Evolutionary conservation across 2,797 vertebrate genomes (phyloP), one percentile per base, ranked within the genome.

Genomic region (Chelidonichthys spinosus): DNA sequence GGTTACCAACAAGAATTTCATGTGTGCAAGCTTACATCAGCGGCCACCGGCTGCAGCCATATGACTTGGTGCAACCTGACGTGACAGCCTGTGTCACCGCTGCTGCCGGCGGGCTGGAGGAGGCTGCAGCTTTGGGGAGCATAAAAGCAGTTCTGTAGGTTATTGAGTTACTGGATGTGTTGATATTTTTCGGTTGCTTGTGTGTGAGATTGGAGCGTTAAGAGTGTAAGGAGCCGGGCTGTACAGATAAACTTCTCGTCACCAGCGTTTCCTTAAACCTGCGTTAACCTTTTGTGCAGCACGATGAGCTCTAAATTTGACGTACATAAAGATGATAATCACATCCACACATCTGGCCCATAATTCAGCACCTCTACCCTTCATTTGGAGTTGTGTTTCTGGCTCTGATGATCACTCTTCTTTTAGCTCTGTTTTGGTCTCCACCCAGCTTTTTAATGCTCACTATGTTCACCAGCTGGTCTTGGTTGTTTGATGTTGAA

Each of bases 1-100:
- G 9, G 79, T 92, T 91, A 92, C 89, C 69, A 59, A 37, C 25
- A 87, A 78, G 83, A 89, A 90, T 90, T 78, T 67, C 49, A 85
- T 85, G 85, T 86, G 86, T 81, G 78, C 68, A 54, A 72, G 78
- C 87, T 85, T 84, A 85, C 87, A 90, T 91, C 79, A 86, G 85
- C 76, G 71, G 81, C 80, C 72, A 64, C 70, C 35, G 76, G 69
- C 81, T 79, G 77, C 50, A 18, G 76, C 62, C 69, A 52, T 76
- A 76, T 49, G 74, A 82, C 74, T 46, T 36, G 49, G 69, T 72
- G 79, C 61, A 74, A 68, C 47, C 65, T 83, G 76, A 84, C 74
- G 56, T 74, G 78, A 80, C 81, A 63, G 74, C 2, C 9, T 79
- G 74, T 79, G 81, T 85, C 79, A 82, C 88, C 86, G 85, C 79